Percentiles rank a stretch among this genome's conserved stretches.
These are phyloP conservation scores for Apteryx owenii DNA, from an alignment of 2,113 vertebrate genomes.

Conservation along the genomic window DNA sequence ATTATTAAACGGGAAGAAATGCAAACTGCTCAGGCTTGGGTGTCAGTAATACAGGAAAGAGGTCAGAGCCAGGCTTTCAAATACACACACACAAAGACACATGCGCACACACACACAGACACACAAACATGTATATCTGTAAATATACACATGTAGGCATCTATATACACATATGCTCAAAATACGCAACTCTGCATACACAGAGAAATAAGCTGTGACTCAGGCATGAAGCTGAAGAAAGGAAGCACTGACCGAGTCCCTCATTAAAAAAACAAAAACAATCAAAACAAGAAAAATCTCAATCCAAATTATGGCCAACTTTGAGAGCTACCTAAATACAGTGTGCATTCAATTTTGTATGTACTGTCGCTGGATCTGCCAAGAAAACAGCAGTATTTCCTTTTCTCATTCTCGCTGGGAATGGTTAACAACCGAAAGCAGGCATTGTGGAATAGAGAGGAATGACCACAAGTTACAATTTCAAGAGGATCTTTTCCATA, in stretches of 20 bases:
- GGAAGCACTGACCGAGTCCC: neutral
- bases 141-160: neutral
- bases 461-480: neutral
- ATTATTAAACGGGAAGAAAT: neutral
- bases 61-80: neutral
- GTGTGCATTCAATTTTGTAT: neutral
- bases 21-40: neutral
- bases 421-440: neutral
- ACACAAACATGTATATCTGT: neutral
- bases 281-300: neutral
- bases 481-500: neutral
- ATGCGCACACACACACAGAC: neutral
- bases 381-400: neutral
- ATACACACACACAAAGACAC: neutral
- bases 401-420: neutral
- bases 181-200: neutral
- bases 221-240: neutral
- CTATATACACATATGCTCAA: neutral
- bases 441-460: neutral
- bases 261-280: fast-evolving
- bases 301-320: neutral
- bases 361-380: neutral
- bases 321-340: neutral
- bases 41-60: neutral
- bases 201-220: neutral